Conservation (phyloP, 2,888 invertebrate species). For the Carterocephalus palaemon region DNA sequence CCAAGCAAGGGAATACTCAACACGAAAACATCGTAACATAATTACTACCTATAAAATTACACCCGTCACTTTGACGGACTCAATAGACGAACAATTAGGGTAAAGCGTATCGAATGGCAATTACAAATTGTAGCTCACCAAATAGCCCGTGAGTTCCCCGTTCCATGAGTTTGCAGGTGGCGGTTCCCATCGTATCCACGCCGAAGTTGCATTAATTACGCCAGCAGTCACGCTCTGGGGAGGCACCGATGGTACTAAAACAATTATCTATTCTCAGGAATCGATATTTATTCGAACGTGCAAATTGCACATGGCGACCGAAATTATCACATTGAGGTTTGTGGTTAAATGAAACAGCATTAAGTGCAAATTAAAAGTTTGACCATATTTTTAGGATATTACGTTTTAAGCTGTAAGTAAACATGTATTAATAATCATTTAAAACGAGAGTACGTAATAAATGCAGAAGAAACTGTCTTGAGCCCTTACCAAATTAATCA, state of each 20-base stretch:
- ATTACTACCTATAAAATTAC: constrained; percentile 11
- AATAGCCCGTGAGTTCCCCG: constrained; percentile 91
- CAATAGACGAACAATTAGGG: constrained; percentile 18
- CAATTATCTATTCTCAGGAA: constrained; percentile 39
- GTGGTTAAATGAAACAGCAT: no score
- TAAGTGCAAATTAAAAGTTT: no score
- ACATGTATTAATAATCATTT: no score
- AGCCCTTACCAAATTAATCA: no score
- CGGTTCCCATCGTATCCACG: constrained; percentile 91
- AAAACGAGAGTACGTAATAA: no score
- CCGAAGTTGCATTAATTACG: constrained; percentile 88
- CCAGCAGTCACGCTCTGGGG: constrained; percentile 89
- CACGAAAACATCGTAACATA: neutral
- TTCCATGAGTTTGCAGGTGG: constrained; percentile 87
- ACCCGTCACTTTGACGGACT: constrained; percentile 2
- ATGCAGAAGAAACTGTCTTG: no score
- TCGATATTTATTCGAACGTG: constrained; percentile 15
- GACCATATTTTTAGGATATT: no score
- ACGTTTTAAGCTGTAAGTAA: no score
- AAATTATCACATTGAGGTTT: constrained; percentile 1
- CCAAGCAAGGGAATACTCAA: no score
- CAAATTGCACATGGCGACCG: no score
- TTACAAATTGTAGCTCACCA: constrained; percentile 78
- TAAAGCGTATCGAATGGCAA: constrained; percentile 12
- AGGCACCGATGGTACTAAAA: constrained; percentile 86